Evolutionary conservation across 2,113 vertebrate species (phyloP).

Genomic region (Xenus cinereus): DNA sequence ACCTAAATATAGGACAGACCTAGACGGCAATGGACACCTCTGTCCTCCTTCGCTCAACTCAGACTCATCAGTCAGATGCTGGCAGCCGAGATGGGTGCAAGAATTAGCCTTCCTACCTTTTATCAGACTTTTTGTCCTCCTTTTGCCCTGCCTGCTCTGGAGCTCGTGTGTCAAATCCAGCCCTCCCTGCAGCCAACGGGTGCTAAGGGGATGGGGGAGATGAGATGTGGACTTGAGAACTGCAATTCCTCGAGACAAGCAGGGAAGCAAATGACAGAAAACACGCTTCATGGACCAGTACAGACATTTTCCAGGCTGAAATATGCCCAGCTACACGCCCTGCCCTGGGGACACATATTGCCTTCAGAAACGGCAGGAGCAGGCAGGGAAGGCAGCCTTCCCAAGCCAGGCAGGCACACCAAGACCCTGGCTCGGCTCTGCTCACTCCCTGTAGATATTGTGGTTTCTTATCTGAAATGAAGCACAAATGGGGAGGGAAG

Average conservation of each 20-base stretch:
- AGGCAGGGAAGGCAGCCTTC: background rate
- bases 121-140: background rate
- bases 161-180: background rate
- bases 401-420: background rate
- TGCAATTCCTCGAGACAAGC: background rate
- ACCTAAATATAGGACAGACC: background rate
- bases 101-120: background rate
- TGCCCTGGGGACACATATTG: background rate
- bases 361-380: background rate
- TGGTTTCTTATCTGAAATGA: background rate
- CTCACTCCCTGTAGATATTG: rapidly evolving
- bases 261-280: background rate
- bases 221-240: background rate
- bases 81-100: background rate
- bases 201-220: background rate
- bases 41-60: rapidly evolving
- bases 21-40: rapidly evolving
- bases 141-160: background rate
- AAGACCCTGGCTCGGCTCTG: background rate
- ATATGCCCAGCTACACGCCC: background rate
- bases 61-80: background rate
- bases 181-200: background rate
- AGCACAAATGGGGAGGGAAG: background rate
- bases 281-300: background rate
- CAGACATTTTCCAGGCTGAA: background rate